Evolutionary conservation across 1,140 invertebrate genomes (phyloP).

Genomic region (Stegodyphus mimosarum): DNA sequence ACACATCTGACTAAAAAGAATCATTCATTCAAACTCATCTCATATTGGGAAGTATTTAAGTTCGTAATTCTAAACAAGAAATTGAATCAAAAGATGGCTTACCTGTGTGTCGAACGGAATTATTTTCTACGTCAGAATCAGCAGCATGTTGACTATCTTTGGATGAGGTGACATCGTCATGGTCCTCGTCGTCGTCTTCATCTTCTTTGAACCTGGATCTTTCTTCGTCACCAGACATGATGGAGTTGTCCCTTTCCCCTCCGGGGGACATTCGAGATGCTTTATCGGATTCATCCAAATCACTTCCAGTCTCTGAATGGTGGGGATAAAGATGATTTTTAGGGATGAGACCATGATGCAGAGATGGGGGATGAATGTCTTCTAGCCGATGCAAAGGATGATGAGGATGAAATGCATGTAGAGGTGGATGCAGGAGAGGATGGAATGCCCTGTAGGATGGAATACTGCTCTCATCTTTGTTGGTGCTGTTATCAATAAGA

Average conservation of each 20-base stretch:
- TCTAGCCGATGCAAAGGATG: background rate
- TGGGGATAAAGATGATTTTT: background rate
- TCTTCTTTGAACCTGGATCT: conserved; percentile 11
- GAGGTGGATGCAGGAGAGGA: conserved; percentile 6
- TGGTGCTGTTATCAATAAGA: conserved; percentile 27
- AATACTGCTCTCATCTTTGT: conserved; percentile 14
- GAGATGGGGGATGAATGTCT: background rate
- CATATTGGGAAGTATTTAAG: too few relatives aligned
- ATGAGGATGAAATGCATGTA: conserved; percentile 7
- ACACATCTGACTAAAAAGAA: too few relatives aligned
- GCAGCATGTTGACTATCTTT: conserved; percentile 40
- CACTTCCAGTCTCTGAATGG: conserved; percentile 9
- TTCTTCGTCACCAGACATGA: background rate
- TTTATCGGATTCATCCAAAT: conserved; percentile 20
- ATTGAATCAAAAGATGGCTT: background rate
- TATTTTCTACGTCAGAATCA: conserved; percentile 33
- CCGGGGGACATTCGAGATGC: background rate
- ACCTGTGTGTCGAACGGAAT: conserved; percentile 5
- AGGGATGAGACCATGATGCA: background rate
- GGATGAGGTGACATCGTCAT: conserved; percentile 48
- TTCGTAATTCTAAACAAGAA: background rate
- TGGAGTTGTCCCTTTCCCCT: conserved; percentile 6
- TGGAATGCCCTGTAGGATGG: conserved; percentile 26
- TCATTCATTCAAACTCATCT: too few relatives aligned
- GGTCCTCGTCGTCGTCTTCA: conserved; percentile 35